phyloP scores from a whole-genome alignment of 64 coral and sea anemone genomes.

The Montipora efflorescens region DNA sequence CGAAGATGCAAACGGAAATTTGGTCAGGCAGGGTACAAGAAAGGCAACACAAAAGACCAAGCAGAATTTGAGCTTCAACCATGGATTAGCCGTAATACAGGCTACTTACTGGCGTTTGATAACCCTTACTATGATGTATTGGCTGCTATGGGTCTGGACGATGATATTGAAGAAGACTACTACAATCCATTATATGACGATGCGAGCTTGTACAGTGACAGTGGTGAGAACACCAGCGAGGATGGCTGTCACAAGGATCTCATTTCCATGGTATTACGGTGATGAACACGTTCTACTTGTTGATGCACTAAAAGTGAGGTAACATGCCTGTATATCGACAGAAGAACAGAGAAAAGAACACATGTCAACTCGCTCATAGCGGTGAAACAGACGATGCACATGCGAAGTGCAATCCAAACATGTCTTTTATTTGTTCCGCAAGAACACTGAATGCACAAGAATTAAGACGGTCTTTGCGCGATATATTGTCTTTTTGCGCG shows the following conservation, averaged over 20 bases:
- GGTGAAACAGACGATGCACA: neutral
- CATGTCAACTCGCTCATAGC: neutral
- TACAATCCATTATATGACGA: slow-evolving; percentile 94
- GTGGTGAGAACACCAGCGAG: slow-evolving; percentile 85
- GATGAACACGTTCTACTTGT: neutral
- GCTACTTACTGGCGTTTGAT: slow-evolving; percentile 92
- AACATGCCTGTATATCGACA: neutral
- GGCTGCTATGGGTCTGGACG: slow-evolving; percentile 95
- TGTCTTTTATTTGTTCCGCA: neutral
- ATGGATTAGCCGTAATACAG: slow-evolving; percentile 72
- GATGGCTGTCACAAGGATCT: slow-evolving; percentile 89
- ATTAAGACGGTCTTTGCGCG: no score
- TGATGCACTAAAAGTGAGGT: no score
- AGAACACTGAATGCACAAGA: neutral
- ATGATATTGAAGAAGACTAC: slow-evolving; percentile 97
- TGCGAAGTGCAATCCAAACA: neutral
- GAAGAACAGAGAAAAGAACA: neutral
- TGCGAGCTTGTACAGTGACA: slow-evolving; percentile 90
- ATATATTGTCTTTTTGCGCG: neutral
- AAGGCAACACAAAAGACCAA: slow-evolving; percentile 73
- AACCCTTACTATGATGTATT: slow-evolving; percentile 98
- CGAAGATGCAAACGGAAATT: slow-evolving; percentile 28
- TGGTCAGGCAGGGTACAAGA: slow-evolving; percentile 43
- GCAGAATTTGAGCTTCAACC: slow-evolving; percentile 95
- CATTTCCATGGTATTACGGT: slow-evolving; percentile 51